phyloP scores from a whole-genome alignment of 2,113 vertebrate genomes.

The Atlantisia rogersi region DNA sequence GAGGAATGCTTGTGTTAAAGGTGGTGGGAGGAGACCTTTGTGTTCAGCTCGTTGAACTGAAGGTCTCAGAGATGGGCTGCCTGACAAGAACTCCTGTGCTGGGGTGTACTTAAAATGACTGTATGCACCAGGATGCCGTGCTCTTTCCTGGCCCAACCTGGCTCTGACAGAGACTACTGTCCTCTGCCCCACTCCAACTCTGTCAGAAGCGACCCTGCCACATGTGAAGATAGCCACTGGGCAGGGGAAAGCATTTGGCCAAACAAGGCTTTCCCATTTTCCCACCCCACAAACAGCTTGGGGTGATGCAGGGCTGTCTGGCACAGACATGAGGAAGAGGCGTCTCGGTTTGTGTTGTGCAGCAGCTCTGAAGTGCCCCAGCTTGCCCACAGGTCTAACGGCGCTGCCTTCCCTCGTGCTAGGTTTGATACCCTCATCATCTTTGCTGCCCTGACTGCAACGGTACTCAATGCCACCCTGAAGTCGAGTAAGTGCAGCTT shows the following conservation, averaged over 20 bases:
- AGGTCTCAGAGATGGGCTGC: not conserved
- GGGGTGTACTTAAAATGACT: not conserved
- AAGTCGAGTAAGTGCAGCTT: slow-evolving; percentile 80
- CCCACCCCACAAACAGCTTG: not conserved
- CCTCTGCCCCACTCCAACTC: not conserved
- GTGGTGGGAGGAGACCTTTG: not conserved
- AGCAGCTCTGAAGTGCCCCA: not conserved
- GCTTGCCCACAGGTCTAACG: not conserved
- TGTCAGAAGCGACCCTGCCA: not conserved
- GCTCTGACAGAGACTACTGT: not conserved
- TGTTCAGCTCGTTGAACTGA: not conserved
- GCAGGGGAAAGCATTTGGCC: not conserved
- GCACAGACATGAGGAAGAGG: not conserved
- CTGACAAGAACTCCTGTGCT: not conserved
- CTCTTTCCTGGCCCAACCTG: not conserved
- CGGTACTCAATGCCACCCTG: slow-evolving; percentile 80
- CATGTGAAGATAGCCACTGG: not conserved
- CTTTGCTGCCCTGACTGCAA: slow-evolving; percentile 86
- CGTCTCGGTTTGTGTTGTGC: not conserved
- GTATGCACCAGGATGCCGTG: not conserved
- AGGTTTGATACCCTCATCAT: slow-evolving; percentile 95
- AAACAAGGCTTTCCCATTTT: not conserved
- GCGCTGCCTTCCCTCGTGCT: slow-evolving; percentile 22
- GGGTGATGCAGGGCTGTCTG: not conserved
- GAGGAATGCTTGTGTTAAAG: not conserved